Percentiles rank a stretch among this genome's conserved stretches.
Conservation (phyloP, 2,113 vertebrate species). For the Kryptolebias marmoratus region DNA sequence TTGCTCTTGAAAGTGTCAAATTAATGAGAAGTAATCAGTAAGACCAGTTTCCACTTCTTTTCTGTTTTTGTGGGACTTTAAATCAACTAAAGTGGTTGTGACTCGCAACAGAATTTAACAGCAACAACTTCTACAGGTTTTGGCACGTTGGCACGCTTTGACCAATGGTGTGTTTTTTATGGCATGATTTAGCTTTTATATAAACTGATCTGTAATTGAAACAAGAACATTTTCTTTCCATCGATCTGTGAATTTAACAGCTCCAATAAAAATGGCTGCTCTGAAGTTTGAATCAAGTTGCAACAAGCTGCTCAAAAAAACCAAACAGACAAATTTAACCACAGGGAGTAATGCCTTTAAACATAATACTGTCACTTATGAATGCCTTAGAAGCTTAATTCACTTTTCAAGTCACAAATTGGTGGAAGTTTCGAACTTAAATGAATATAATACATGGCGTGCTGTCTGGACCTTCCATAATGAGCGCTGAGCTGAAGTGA, state of each 20-base stretch:
- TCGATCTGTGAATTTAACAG: no score
- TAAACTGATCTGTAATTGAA: background rate
- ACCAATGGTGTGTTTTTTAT: background rate
- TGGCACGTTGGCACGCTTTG: background rate
- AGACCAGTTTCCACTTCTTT: no score
- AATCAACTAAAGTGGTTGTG: no score
- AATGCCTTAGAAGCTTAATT: constrained; percentile 6
- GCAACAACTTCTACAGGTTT: no score
- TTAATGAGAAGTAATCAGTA: no score
- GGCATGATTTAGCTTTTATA: no score
- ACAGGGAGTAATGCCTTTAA: background rate
- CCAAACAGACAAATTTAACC: background rate
- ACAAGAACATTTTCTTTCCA: background rate
- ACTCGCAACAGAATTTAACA: no score
- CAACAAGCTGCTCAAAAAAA: background rate
- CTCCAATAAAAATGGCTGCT: no score
- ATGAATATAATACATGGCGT: constrained; percentile 14
- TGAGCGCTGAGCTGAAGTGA: constrained; percentile 51
- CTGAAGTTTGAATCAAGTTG: no score
- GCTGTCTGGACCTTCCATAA: constrained; percentile 25
- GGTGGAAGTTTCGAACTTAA: constrained; percentile 5
- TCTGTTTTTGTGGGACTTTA: no score
- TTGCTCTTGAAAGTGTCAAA: no score
- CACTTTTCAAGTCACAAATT: constrained; percentile 21
- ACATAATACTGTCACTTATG: background rate